phyloP scores from a whole-genome alignment of 2,888 invertebrate species.

The Andrena haemorrhoa region DNA sequence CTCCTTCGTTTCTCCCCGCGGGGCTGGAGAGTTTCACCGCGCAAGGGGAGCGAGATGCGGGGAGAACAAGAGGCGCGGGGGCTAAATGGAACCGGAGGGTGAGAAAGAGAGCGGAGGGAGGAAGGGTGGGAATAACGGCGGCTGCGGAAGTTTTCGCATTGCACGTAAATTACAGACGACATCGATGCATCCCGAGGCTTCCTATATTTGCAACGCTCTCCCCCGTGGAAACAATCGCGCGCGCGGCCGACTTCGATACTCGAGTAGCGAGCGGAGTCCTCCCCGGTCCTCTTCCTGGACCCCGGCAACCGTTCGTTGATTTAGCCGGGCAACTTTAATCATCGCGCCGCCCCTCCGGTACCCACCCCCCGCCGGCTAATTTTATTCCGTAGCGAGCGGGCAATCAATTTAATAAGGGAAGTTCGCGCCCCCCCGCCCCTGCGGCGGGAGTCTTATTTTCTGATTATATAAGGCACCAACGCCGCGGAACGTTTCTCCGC shows the following conservation, averaged over 20 bases:
- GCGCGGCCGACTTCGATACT: slow-evolving; percentile 30
- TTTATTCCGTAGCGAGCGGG: slow-evolving; percentile 38
- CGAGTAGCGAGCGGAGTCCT: not conserved
- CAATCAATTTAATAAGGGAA: slow-evolving; percentile 51
- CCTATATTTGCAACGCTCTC: slow-evolving; percentile 50
- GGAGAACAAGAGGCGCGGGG: slow-evolving; percentile 23
- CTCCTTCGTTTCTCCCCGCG: slow-evolving; percentile 15
- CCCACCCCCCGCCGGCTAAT: slow-evolving; percentile 40
- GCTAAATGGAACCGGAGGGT: slow-evolving; percentile 24
- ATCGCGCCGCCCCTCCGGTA: slow-evolving; percentile 4
- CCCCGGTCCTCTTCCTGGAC: not conserved
- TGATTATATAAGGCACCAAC: slow-evolving; percentile 31
- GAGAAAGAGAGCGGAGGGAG: not conserved
- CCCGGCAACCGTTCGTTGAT: slow-evolving; percentile 38
- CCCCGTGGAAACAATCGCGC: slow-evolving; percentile 54
- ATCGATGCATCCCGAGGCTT: slow-evolving; percentile 62
- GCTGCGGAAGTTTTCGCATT: slow-evolving; percentile 62
- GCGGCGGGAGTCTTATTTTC: slow-evolving; percentile 39
- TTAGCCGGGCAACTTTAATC: slow-evolving; percentile 56
- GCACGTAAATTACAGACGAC: slow-evolving; percentile 64
- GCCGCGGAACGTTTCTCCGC: slow-evolving; percentile 3
- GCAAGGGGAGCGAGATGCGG: slow-evolving; percentile 36
- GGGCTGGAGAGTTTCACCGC: slow-evolving; percentile 20
- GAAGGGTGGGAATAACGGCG: slow-evolving; percentile 48
- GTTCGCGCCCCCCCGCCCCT: slow-evolving; percentile 8